phyloP scores from a whole-genome alignment of 1,140 invertebrate genomes.

The Drosophila pseudoobscura region DNA sequence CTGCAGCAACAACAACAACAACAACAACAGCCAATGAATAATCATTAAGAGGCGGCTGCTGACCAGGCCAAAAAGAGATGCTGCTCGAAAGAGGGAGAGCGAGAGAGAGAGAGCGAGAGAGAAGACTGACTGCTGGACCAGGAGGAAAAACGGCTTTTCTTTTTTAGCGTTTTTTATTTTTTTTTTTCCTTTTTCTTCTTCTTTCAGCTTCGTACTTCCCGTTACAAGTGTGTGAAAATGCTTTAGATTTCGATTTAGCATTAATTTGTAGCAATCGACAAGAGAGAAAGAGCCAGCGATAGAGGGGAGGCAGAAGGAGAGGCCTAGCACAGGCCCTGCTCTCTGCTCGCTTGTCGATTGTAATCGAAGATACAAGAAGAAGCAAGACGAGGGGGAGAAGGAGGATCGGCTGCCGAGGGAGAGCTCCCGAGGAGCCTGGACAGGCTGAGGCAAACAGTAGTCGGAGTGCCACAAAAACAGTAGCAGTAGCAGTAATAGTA shows the following conservation, averaged over 20 bases:
- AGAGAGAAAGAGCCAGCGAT: constrained; percentile 4
- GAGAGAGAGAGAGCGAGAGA: background rate
- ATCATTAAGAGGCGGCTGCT: constrained; percentile 69
- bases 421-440: too few species aligned
- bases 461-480: too few species aligned
- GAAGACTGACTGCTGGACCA: constrained; percentile 10
- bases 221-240: constrained; percentile 81
- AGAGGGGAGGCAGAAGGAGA: background rate
- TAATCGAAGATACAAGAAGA: constrained; percentile 55
- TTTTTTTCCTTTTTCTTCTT: constrained; percentile 11
- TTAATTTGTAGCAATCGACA: constrained; percentile 68
- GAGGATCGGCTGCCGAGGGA: too few species aligned
- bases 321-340: constrained; percentile 39
- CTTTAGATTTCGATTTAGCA: constrained; percentile 80
- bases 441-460: too few species aligned
- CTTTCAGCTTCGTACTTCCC: constrained; percentile 53
- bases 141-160: constrained; percentile 58
- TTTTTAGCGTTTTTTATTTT: constrained; percentile 21
- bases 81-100: constrained; percentile 2
- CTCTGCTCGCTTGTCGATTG: constrained; percentile 64
- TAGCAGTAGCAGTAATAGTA: too few species aligned
- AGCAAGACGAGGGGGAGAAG: background rate
- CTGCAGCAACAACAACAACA: constrained; percentile 26
- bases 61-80: constrained; percentile 45
- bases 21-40: constrained; percentile 67